These are phyloP conservation scores for Drosophila setifemur DNA, from an alignment of 1,140 invertebrate species.

Conservation along the genomic window DNA sequence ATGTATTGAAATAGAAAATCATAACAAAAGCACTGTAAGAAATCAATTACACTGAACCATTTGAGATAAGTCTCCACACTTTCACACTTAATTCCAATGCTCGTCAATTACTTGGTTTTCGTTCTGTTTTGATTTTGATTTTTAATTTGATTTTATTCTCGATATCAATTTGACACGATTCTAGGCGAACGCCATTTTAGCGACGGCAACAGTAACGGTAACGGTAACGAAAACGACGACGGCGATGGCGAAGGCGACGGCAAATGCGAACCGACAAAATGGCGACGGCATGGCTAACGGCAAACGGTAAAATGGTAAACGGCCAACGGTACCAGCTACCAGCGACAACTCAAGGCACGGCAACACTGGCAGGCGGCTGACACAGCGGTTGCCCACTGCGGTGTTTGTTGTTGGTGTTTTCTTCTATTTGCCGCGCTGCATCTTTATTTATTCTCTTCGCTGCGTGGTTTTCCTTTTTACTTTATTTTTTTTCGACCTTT, in stretches of 20 bases:
- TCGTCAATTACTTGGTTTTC: constrained; percentile 1
- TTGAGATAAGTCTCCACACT: neutral
- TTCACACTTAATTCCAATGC: constrained; percentile 5
- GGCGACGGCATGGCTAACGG: constrained; percentile 43
- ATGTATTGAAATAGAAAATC: no score
- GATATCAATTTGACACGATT: neutral
- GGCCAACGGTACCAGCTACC: constrained; percentile 27
- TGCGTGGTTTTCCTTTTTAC: constrained; percentile 4
- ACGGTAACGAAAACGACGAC: constrained; percentile 15
- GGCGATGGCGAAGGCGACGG: constrained; percentile 9
- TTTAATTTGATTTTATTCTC: neutral
- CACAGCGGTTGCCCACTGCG: constrained; percentile 55
- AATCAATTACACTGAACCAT: neutral
- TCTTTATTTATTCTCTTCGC: constrained; percentile 44
- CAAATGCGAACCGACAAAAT: constrained; percentile 38
- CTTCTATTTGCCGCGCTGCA: constrained; percentile 66
- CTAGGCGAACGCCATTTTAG: constrained; percentile 30
- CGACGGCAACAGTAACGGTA: neutral
- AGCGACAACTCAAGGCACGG: constrained; percentile 46
- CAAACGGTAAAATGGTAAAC: constrained; percentile 16
- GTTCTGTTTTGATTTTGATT: neutral
- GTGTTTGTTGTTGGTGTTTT: constrained; percentile 51
- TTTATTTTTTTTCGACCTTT: constrained; percentile 1
- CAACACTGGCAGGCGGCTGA: constrained; percentile 63
- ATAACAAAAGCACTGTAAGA: no score